Base-by-base conservation (phyloP, 2,797 vertebrate species). In the Anniella stebbinsi region DNA sequence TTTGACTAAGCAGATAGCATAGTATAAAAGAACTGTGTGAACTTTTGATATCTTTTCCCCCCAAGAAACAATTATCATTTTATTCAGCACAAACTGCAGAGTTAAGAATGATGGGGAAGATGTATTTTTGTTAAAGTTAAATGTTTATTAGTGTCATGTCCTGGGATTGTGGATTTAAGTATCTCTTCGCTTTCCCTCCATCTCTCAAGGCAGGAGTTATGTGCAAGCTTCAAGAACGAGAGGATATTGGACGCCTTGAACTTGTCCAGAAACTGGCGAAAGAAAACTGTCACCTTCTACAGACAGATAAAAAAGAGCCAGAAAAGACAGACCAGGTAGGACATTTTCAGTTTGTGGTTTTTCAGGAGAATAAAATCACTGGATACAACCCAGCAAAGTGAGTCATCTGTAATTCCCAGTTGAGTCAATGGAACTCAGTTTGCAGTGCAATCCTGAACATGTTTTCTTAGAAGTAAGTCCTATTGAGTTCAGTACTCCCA, bases 121-220 rank as follows among this genome's bases (percentile, higher is more conserved):
- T 96, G 93, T 57, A 0, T 89, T 94, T 95, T 77, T 94, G 93
- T 38, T 97, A 93, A 97, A 90, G 92, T 70, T 93, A 91, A 93
- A 95, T 93, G 93, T 5, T 63, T 87, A 82, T 89, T 0, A 8
- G 86, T 95, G 96, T 88, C 93, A 99, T 99, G 98, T 98, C 98
- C 96, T 99, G 98, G 98, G 99, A 99, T 70, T 99, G 99, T 96
- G 99, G 99, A 95, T 98, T 99, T 95, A 98, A 97, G 97, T 98
- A 98, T 96, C 97, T 99, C 93, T 99, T 99, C 94, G 98, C 98
- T 94, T 97, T 98, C 95, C 96, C 99, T 96, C 98, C 98, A 94
- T 98, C 97, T 88, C 96, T 99, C 94, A 98, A 99, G 98, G 97
- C 98, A 94, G 95, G 97, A 94, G 88, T 98, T 92, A 97, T 98